Evolutionary conservation across 1,140 invertebrate genomes (phyloP).

Genomic region (Lutraria rhynchaena): DNA sequence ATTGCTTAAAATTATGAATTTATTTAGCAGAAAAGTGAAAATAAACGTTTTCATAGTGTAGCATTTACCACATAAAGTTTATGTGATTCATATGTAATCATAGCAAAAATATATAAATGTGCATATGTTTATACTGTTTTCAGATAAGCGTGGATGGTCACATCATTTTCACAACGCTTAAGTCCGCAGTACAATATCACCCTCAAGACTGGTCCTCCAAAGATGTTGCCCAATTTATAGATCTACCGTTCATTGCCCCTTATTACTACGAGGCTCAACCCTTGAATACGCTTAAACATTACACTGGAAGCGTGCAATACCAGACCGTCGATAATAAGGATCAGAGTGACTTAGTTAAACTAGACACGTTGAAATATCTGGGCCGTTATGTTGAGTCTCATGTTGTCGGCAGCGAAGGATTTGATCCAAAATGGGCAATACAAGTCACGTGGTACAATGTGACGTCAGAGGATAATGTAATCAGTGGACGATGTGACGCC

Average conservation of each 20-base stretch:
- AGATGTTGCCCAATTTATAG: constrained; percentile 44
- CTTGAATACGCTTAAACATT: neutral
- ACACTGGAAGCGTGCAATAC: constrained; percentile 56
- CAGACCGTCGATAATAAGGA: neutral
- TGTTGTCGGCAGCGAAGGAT: constrained; percentile 36
- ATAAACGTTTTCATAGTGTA: too few species aligned
- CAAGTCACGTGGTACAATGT: constrained; percentile 66
- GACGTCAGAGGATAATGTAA: constrained; percentile 1
- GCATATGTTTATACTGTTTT: too few species aligned
- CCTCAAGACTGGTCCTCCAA: constrained; percentile 18
- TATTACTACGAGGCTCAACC: constrained; percentile 60
- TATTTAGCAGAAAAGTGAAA: too few species aligned
- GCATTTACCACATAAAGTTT: too few species aligned
- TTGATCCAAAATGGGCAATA: constrained; percentile 46
- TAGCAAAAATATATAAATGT: too few species aligned
- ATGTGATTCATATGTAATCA: too few species aligned
- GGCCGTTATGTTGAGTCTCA: constrained; percentile 22
- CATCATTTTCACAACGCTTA: constrained; percentile 25
- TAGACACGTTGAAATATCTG: neutral
- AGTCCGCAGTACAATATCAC: constrained; percentile 1
- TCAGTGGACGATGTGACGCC: too few species aligned
- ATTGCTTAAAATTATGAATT: too few species aligned
- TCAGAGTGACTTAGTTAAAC: neutral
- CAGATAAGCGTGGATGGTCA: constrained; percentile 45
- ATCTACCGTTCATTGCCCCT: constrained; percentile 63